Evolutionary conservation across 2,888 invertebrate species (phyloP), one percentile per base, ranked within the genome.

Genomic region (Drosophila longiperda): DNA sequence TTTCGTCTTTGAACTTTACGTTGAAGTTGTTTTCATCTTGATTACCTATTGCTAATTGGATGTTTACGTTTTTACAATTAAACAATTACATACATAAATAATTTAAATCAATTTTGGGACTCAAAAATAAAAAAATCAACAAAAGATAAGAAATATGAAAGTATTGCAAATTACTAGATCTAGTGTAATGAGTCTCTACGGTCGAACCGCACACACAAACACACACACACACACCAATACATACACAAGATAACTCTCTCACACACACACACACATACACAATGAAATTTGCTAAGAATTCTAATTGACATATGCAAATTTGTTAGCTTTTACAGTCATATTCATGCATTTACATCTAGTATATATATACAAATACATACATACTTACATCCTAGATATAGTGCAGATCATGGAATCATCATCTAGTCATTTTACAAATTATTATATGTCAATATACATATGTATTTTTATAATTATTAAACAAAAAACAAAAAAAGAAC

Each of bases 51-150:
- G 42, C 62, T 26, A 70, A 69, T 71, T 71, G 55, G 63, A 71
- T 58, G 71, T 86, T 86, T 84, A 73, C 67, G 77, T 85, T 87
- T 72, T 72, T 75, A 68, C 70, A 76, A 58, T 65, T 66, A n/a
- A 49, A 40, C 40, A 69, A 70, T 72, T 70, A 40, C 48, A 64
- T 62, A 74, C 54, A 64, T 60, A 71, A 61, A 78, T 83, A 83
- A 70, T 87, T 87, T 86, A 87, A 86, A 86, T 87, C 80, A 89
- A 86, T 87, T 86, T 76, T 49, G 87, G 82, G 89, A 84, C 89
- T 86, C 81, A 74, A 79, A 63, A n/a, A n/a, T n/a, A 69, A 58
- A 55, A 65, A 66, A 60, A 52, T 38, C 9, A n/a, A 42, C 40
- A 66, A 67, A 38, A 63, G 57, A 53, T 65, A 49, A 61, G 42